These are phyloP conservation scores for Campylorhamphus procurvoides DNA, from an alignment of 2,113 vertebrate genomes.

Conservation along the genomic window DNA sequence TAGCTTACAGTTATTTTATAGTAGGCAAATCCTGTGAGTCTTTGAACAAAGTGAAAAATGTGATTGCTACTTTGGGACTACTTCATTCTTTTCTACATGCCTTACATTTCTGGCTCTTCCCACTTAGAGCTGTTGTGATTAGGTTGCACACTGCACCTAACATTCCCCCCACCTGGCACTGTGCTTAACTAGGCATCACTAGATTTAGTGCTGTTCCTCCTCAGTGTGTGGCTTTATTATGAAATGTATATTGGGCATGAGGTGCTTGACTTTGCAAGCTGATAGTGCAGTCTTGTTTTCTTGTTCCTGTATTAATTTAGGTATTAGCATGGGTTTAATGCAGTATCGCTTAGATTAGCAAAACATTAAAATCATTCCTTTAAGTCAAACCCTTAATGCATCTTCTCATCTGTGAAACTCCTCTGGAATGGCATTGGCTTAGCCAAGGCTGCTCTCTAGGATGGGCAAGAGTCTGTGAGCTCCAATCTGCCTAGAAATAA, in stretches of 20 bases:
- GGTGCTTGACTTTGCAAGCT: not conserved
- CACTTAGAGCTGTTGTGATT: not conserved
- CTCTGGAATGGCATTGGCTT: constrained; percentile 29
- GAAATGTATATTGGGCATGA: not conserved
- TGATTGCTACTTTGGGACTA: not conserved
- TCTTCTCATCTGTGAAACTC: constrained; percentile 24
- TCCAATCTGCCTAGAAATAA: not conserved
- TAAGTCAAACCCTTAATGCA: constrained; percentile 16
- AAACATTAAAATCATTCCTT: not conserved
- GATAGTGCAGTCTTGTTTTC: not conserved
- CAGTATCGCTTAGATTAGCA: constrained; percentile 11
- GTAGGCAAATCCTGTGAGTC: not conserved
- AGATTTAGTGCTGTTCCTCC: not conserved
- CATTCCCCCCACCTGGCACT: not conserved
- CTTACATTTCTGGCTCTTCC: not conserved
- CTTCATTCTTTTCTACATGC: not conserved
- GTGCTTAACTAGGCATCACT: not conserved
- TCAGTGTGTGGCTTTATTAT: not conserved
- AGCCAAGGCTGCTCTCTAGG: not conserved
- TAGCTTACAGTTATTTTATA: not conserved
- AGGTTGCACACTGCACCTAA: not conserved
- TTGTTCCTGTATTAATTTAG: not conserved
- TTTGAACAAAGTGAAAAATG: not conserved
- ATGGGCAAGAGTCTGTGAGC: not conserved
- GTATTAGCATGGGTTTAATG: constrained; percentile 4